Evolutionary conservation across 2,888 invertebrate species (phyloP), one percentile per base, ranked within the genome.

Genomic region (Dynastes tityus): DNA sequence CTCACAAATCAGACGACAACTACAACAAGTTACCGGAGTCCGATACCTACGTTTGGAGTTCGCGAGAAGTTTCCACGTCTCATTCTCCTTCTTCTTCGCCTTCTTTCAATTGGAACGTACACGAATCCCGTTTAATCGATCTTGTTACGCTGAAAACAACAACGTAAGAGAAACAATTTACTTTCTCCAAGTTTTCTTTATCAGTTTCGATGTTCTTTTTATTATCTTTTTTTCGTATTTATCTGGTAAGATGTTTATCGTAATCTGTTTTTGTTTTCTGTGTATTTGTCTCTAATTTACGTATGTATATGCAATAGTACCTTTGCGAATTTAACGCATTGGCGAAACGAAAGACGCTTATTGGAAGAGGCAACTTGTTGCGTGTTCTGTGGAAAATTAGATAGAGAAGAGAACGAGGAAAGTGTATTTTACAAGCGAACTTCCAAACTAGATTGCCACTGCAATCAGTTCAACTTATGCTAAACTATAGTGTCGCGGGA

Each of bases 321-420:
- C 13, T 29, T n/a, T 2, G 63, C 11, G 11, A 32, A n/a, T 32
- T 13, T 29, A 2, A 13, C 9, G 4, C 32, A 9, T 11, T 29
- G 2, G 32, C 11, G 11, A 32, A 63, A 13, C 2, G 63, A 45
- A 22, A n/a, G 13, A 51, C 5, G 13, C 49, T 68, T 68, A 68
- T 45, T 11, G 22, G 22, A 8, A 13, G 13, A 61, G 45, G 27
- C 73, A 74, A 74, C 73, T 74, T 74, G 73, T 74, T 74, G 73
- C 73, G 22, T 74, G 61, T 40, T 1, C 40, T 13, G 63, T n/a
- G 13, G 29, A 63, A 32, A 63, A 63, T 63, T 63, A 29, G 13
- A 63, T 32, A 2, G 1, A 53, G 53, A 37, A 8, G 22, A 63
- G 11, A 63, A 61, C 11, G 29, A n/a, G 11, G 16, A 13, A 16